phyloP scores from a whole-genome alignment of 1,140 invertebrate genomes.

The Rhynchophorus ferrugineus region DNA sequence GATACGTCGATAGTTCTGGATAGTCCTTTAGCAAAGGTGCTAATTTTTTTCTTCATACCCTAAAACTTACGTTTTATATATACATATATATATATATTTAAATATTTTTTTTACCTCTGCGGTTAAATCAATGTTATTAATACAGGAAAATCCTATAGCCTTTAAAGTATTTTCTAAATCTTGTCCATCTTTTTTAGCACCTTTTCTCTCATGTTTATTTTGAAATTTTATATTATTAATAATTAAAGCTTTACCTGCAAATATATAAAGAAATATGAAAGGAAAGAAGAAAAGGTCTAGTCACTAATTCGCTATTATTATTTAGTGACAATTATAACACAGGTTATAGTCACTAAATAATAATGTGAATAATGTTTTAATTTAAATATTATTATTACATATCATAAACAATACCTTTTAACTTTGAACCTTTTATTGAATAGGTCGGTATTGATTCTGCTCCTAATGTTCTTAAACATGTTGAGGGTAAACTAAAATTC shows the following conservation, averaged over 20 bases:
- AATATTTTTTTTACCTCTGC: too few species aligned
- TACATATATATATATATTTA: background rate
- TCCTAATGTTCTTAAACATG: too few species aligned
- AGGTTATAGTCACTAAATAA: too few species aligned
- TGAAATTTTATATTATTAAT: conserved; percentile 49
- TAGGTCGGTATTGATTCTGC: too few species aligned
- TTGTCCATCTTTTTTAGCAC: conserved; percentile 45
- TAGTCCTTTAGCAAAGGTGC: conserved; percentile 15
- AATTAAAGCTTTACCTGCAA: conserved; percentile 47
- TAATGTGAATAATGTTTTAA: too few species aligned
- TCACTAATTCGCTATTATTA: background rate
- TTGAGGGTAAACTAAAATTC: too few species aligned
- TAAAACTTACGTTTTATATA: conserved; percentile 2
- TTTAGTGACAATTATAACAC: too few species aligned
- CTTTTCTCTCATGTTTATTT: conserved; percentile 34
- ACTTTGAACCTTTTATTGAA: too few species aligned
- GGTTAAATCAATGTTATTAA: too few species aligned
- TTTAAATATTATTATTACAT: too few species aligned
- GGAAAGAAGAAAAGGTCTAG: background rate
- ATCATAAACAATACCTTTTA: too few species aligned
- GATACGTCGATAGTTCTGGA: conserved; percentile 44
- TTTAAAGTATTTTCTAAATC: conserved; percentile 46
- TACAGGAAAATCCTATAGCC: conserved; percentile 48
- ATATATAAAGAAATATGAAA: background rate
- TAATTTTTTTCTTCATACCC: conserved; percentile 15